Base-by-base conservation (phyloP, 2,888 invertebrate genomes). In the Netelia melanura region DNA sequence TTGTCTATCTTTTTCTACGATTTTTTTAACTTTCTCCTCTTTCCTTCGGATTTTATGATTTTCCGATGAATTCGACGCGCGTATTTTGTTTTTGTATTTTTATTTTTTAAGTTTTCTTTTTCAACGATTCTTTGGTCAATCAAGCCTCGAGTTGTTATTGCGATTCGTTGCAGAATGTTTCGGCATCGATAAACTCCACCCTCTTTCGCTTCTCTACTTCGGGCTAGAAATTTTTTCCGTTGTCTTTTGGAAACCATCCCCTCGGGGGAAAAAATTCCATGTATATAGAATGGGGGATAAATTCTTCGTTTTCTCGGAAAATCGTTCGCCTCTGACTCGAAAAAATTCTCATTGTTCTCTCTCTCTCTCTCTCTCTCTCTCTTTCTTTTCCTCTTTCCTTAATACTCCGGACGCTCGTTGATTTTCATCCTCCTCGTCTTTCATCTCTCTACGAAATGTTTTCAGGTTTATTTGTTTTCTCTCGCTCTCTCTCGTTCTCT, bases 341-440 rank as follows among this genome's bases (percentile, higher is more conserved):
- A 67, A 61, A 70, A 44, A 67, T 56, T 43, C 56, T 64, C 21
- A 71, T 72, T 30, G 30, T 23, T 67, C 23, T 43, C 23, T 78
- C 52, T 84, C 52, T 21, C 21, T 67, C 23, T 43, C 23, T 78
- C 52, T 84, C 52, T 21, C 21, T 21, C 21, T 21, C 21, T 75
- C 48, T 64, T 64, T 78, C 64, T 30, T 52, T 70, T 67, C 64
- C 74, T 82, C 61, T 52, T 76, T 81, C 43, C 67, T 61, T 48
- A 38, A 38, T 38, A 38, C 38, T 68, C 64, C 30, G 17, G 43
- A 5, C 68, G 74, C 23, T 44, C 65, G 70, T 83, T 70, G 76
- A 83, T 79, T 72, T 78, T 72, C 80, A 75, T 78, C 68, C 76
- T 58, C 56, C 14, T 44, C 48, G 30, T 61, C 56, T 68, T 75